Percentiles rank a stretch among this genome's conserved stretches.
phyloP scores from a whole-genome alignment of 1,140 invertebrate species.

The Coelopa frigida region DNA sequence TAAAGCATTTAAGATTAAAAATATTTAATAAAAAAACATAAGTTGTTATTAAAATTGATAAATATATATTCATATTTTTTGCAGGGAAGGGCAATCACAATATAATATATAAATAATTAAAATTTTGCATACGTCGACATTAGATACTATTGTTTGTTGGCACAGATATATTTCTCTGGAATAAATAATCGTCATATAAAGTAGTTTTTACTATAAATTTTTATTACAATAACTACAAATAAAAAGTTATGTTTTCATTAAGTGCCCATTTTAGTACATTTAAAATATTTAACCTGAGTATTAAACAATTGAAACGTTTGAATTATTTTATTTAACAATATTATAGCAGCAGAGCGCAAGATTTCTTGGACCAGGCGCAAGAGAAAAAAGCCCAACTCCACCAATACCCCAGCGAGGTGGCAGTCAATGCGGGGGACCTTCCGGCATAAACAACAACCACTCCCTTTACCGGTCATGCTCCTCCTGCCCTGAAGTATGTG shows the following conservation, averaged over 20 bases:
- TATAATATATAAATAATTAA: too few species aligned
- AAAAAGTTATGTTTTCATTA: not conserved
- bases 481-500: constrained; percentile 43
- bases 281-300: too few species aligned
- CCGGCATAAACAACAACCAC: constrained; percentile 43
- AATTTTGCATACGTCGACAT: too few species aligned
- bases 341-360: constrained; percentile 46
- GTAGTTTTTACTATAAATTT: not conserved
- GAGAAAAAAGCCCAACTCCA: constrained; percentile 45
- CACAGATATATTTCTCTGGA: too few species aligned
- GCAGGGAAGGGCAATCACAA: too few species aligned
- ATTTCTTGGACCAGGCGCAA: constrained; percentile 45
- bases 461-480: constrained; percentile 40
- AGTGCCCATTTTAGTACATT: too few species aligned
- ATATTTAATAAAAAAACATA: too few species aligned
- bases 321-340: too few species aligned
- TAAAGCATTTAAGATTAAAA: too few species aligned
- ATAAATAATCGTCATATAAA: too few species aligned
- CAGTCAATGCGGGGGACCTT: constrained; percentile 40
- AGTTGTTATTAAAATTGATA: not conserved
- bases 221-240: not conserved
- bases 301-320: too few species aligned
- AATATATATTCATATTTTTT: constrained; percentile 1
- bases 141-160: too few species aligned
- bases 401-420: constrained; percentile 42